These are phyloP conservation scores for Dreissena polymorpha DNA, from an alignment of 1,140 invertebrate species.

Conservation along the genomic window DNA sequence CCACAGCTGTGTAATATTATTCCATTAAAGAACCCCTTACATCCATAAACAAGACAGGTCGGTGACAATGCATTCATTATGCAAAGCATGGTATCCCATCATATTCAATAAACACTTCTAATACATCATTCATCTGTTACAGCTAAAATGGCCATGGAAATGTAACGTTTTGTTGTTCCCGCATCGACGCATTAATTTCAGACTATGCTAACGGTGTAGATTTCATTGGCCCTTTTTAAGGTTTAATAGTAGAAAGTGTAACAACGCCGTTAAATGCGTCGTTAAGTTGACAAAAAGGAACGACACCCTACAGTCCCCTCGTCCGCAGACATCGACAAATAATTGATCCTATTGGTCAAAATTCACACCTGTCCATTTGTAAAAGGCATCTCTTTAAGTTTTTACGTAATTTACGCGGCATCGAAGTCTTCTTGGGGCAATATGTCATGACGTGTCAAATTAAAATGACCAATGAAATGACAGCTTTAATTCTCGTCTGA, in stretches of 20 bases:
- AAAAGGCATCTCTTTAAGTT: too few relatives aligned
- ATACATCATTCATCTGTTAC: slow-evolving; percentile 34
- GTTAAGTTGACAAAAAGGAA: slow-evolving; percentile 30
- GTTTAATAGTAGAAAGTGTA: slow-evolving; percentile 42
- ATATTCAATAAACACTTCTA: slow-evolving; percentile 39
- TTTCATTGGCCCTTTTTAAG: not conserved
- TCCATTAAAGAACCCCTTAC: slow-evolving; percentile 38
- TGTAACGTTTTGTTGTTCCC: slow-evolving; percentile 41
- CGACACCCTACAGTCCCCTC: not conserved
- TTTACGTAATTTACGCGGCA: too few relatives aligned
- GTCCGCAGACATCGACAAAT: too few relatives aligned
- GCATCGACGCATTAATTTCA: not conserved
- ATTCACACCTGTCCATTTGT: not conserved
- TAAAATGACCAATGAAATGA: too few relatives aligned
- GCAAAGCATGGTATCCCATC: slow-evolving; percentile 18
- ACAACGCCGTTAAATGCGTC: slow-evolving; percentile 35
- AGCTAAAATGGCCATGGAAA: slow-evolving; percentile 46
- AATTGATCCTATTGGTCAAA: too few relatives aligned
- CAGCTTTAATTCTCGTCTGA: too few relatives aligned
- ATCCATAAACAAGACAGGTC: slow-evolving; percentile 36
- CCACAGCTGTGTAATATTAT: slow-evolving; percentile 46
- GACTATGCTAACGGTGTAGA: too few relatives aligned
- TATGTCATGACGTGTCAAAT: too few relatives aligned
- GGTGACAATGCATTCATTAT: slow-evolving; percentile 47
- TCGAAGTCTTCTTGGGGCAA: too few relatives aligned